Evolutionary conservation across 2,113 vertebrate species (phyloP).

Genomic region (Dendrocopos noguchii): DNA sequence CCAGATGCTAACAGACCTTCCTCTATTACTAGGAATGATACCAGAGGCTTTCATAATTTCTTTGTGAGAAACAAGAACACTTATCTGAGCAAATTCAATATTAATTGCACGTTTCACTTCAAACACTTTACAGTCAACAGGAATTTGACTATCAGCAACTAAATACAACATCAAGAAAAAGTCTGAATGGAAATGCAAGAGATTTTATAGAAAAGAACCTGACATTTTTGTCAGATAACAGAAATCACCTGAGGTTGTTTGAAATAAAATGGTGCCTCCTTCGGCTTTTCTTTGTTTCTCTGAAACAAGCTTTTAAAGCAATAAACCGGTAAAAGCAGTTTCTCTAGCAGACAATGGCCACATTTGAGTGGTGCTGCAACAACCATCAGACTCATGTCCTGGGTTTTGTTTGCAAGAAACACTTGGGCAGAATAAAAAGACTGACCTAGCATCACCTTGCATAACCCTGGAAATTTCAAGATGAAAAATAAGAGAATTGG

Average conservation of each 20-base stretch:
- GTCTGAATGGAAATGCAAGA: neutral
- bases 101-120: slow-evolving; percentile 13
- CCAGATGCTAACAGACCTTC: slow-evolving; percentile 32
- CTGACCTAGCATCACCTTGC: neutral
- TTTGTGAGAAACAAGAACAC: neutral
- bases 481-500: neutral
- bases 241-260: neutral
- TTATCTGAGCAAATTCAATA: slow-evolving; percentile 6
- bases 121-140: neutral
- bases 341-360: neutral
- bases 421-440: neutral
- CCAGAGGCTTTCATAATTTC: slow-evolving; percentile 29
- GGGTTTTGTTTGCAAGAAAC: neutral
- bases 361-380: neutral
- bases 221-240: neutral
- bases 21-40: slow-evolving; percentile 1
- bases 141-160: neutral
- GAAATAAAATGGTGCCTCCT: neutral
- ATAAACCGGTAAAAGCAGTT: neutral
- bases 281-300: neutral
- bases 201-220: neutral
- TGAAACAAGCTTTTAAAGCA: neutral
- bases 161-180: neutral
- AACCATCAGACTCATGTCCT: neutral
- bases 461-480: neutral